Percentiles rank a stretch among this genome's conserved stretches.
Conservation (phyloP, 2,888 invertebrate species). For the Cryptosula pallasiana region DNA sequence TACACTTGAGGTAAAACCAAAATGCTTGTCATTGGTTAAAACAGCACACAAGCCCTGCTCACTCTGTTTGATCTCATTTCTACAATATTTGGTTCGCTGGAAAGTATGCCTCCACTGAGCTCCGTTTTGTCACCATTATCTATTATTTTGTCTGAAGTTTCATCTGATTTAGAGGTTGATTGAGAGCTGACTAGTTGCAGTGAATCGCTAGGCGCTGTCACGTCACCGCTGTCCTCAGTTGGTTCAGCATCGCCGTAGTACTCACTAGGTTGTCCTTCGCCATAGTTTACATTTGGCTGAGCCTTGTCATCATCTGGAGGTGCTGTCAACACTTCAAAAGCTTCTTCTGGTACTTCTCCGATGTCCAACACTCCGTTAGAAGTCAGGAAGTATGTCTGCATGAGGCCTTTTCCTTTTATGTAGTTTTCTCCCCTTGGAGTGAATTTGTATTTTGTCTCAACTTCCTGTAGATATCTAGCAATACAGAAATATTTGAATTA, state of each 20-base stretch:
- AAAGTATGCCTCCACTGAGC: not conserved
- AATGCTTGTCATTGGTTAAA: too few species aligned
- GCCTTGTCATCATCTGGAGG: not conserved
- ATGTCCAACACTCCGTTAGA: constrained; percentile 28
- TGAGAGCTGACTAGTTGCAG: too few species aligned
- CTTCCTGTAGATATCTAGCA: not conserved
- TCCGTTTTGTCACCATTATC: too few species aligned
- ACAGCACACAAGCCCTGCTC: not conserved
- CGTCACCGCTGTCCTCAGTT: not conserved
- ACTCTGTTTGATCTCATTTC: not conserved
- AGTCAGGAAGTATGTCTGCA: constrained; percentile 37
- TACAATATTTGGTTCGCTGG: not conserved
- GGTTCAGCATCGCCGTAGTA: too few species aligned
- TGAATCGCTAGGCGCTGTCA: not conserved
- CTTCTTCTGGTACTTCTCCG: not conserved
- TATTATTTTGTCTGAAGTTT: too few species aligned
- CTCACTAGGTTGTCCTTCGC: too few species aligned
- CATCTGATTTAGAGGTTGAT: not conserved
- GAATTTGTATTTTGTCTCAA: constrained; percentile 26
- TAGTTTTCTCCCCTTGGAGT: constrained; percentile 34
- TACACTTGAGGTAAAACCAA: too few species aligned
- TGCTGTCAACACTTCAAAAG: not conserved
- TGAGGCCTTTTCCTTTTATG: constrained; percentile 39
- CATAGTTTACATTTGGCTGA: not conserved
- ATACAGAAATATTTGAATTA: too few species aligned